Evolutionary conservation across 2,888 invertebrate genomes (phyloP).

Genomic region (Lomographa bimaculata): DNA sequence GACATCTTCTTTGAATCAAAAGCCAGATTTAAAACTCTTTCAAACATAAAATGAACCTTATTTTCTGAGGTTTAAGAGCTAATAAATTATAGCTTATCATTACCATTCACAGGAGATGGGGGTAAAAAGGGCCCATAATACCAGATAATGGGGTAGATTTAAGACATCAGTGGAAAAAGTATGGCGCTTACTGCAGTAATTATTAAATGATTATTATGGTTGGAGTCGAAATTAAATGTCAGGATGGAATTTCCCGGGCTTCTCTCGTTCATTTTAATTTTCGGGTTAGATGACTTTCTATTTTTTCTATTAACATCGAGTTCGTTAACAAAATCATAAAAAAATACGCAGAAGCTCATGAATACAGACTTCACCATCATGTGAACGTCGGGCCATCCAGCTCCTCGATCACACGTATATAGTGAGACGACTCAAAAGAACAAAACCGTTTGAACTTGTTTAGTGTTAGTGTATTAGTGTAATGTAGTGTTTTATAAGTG

Average conservation of each 20-base stretch:
- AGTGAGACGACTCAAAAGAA: no score
- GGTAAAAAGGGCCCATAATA: conserved; percentile 42
- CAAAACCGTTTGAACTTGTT: no score
- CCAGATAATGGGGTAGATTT: conserved; percentile 48
- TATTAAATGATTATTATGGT: no score
- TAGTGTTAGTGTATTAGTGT: no score
- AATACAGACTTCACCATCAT: no score
- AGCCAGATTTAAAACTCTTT: conserved; percentile 4
- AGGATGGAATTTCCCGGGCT: conserved; percentile 7
- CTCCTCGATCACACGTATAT: no score
- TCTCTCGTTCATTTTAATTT: conserved; percentile 8
- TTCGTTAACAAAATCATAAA: no score
- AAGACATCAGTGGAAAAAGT: conserved; percentile 31
- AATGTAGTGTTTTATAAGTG: no score
- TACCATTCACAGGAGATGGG: conserved; percentile 47
- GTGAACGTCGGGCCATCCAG: no score
- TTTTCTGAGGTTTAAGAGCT: conserved; percentile 17
- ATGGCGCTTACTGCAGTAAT: conserved; percentile 20
- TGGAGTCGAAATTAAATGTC: conserved; percentile 20
- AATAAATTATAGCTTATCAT: conserved; percentile 33
- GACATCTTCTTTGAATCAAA: conserved; percentile 8
- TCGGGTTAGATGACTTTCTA: conserved; percentile 5
- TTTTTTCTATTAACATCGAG: no score
- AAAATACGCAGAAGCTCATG: no score
- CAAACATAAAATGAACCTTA: conserved; percentile 17